Evolutionary conservation across 2,888 invertebrate genomes (phyloP), one percentile per base, ranked within the genome.

Genomic region (Leucophenga maculata): DNA sequence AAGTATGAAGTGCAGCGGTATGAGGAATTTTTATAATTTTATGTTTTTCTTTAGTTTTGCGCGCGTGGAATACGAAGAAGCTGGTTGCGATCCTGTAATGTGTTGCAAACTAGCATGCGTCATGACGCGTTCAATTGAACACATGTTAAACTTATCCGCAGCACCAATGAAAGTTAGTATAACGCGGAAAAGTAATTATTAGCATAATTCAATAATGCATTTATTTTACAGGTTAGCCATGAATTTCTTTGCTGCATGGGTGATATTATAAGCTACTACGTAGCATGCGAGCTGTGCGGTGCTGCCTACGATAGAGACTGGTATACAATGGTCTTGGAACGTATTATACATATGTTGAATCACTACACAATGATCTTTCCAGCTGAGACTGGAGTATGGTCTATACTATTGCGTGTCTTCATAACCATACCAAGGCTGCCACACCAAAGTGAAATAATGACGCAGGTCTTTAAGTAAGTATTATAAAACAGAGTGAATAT

Each of bases 381-480:
- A 26, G 26, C 2, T 2, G 26, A 26, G 26, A 26, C 26, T 26
- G 4, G 4, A 26, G 26, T 26, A 26, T 26, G 26, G 26, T 26
- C 26, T 26, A 26, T 4, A 26, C 26, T 74, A 3, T 69, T 81
- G 55, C 73, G 78, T 31, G 76, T 82, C 39, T 76, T 83, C 16
- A 73, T 79, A 6, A 74, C 77, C n/a, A 78, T 84, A 62, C 80
- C 83, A 11, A 79, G 79, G 32, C 74, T 84, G 57, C 83, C 77
- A 65, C 77, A 78, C 14, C 77, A 78, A 69, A 75, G 78, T 4
- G 78, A 75, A 64, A 79, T 84, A 18, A 73, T 84, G 67, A 76
- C 78, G 11, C 74, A 72, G 13, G 68, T 85, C 6, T 85, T 82
- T 69, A 76, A 82, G 84, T 84, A 67, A 18, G 13, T 18, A 62